Conservation (phyloP, 2,888 invertebrate species). For the Ernsta delagoae region DNA sequence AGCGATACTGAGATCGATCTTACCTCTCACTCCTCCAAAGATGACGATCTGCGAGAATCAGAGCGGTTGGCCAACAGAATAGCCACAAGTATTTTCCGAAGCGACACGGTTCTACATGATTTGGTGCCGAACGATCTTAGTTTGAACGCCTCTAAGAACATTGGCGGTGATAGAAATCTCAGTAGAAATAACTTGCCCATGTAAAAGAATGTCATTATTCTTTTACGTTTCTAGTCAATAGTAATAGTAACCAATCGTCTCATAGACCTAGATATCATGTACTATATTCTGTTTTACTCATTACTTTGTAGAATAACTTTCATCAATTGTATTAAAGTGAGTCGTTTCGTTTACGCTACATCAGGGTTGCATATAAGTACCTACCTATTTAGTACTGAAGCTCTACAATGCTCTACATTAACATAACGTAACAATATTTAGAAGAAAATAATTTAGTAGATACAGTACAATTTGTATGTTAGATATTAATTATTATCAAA, state of each 20-base stretch:
- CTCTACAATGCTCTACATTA: too few species aligned
- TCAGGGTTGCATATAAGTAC: too few species aligned
- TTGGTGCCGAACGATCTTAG: constrained; percentile 80
- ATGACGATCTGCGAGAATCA: constrained; percentile 76
- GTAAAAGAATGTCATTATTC: too few species aligned
- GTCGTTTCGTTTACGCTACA: too few species aligned
- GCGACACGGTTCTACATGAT: constrained; percentile 75
- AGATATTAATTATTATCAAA: too few species aligned
- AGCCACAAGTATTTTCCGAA: constrained; percentile 76
- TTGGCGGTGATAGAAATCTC: constrained; percentile 54
- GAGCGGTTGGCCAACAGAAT: constrained; percentile 73
- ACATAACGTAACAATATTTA: neutral
- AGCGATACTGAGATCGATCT: constrained; percentile 81
- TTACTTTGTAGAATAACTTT: constrained; percentile 11
- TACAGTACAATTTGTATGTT: too few species aligned
- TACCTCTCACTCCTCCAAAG: constrained; percentile 78
- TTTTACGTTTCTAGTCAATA: constrained; percentile 42
- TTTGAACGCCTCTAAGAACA: constrained; percentile 64
- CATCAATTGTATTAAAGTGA: too few species aligned
- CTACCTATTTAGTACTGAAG: neutral
- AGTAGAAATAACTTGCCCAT: constrained; percentile 64
- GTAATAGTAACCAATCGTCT: constrained; percentile 21
- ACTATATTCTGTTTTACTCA: constrained; percentile 22
- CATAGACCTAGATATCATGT: constrained; percentile 29
- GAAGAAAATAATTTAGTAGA: too few species aligned